Evolutionary conservation across 1,140 invertebrate species (phyloP).

Genomic region (Pogonomyrmex californicus): DNA sequence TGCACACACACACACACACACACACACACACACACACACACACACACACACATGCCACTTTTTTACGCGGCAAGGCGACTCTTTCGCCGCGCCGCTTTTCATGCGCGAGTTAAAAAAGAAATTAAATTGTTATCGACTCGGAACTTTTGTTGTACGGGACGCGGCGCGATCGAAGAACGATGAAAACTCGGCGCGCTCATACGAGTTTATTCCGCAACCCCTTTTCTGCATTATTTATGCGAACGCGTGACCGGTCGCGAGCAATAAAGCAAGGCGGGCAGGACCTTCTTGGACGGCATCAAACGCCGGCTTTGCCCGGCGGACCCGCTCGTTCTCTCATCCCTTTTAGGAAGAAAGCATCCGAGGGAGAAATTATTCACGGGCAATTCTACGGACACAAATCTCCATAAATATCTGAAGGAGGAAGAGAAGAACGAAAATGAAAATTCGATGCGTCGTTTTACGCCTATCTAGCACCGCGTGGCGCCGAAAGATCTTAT

Average conservation of each 20-base stretch:
- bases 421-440: conserved; percentile 47
- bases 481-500: neutral
- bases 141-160: conserved; percentile 27
- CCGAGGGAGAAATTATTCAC: conserved; percentile 49
- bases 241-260: conserved; percentile 53
- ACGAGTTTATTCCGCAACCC: conserved; percentile 61
- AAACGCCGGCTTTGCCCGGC: conserved; percentile 38
- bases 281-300: conserved; percentile 48
- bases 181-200: conserved; percentile 35
- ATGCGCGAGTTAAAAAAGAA: conserved; percentile 23
- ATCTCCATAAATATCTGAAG: conserved; percentile 62
- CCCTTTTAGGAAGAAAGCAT: conserved; percentile 54
- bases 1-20: neutral
- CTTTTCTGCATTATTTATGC: conserved; percentile 57
- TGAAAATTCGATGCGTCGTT: conserved; percentile 61
- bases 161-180: conserved; percentile 32
- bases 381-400: conserved; percentile 55
- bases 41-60: neutral
- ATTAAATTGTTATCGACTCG: conserved; percentile 48
- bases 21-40: too few species aligned
- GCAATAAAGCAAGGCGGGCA: conserved; percentile 42
- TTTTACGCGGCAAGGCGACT: conserved; percentile 18
- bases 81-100: conserved; percentile 41
- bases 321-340: conserved; percentile 15
- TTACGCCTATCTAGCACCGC: conserved; percentile 38